Percentiles rank a stretch among this genome's conserved stretches.
phyloP scores from a whole-genome alignment of 1,140 invertebrate species.

The Hyles vespertilio region DNA sequence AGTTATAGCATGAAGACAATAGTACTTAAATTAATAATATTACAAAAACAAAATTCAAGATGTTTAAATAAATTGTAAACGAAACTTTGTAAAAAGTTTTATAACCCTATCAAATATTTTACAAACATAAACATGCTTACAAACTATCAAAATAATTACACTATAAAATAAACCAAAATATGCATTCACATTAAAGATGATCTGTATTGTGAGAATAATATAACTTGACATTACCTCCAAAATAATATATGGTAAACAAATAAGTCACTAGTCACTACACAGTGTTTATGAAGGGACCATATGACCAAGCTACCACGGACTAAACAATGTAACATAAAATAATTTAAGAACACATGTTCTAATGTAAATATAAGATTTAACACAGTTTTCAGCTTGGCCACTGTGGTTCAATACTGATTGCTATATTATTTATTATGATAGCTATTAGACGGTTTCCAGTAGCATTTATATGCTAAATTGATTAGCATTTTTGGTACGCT shows the following conservation, averaged over 20 bases:
- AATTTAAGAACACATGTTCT: slow-evolving; percentile 51
- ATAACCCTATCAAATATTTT: too few relatives aligned
- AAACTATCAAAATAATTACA: too few relatives aligned
- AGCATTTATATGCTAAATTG: slow-evolving; percentile 14
- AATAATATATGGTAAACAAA: too few relatives aligned
- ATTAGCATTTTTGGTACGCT: slow-evolving; percentile 10
- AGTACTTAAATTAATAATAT: not conserved
- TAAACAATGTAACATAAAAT: slow-evolving; percentile 27
- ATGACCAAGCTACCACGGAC: slow-evolving; percentile 25
- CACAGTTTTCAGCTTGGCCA: slow-evolving; percentile 31
- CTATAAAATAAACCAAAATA: too few relatives aligned
- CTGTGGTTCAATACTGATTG: slow-evolving; percentile 7
- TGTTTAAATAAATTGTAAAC: too few relatives aligned
- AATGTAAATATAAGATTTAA: slow-evolving; percentile 41
- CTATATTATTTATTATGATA: slow-evolving; percentile 28
- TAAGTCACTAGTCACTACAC: too few relatives aligned
- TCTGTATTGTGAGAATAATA: too few relatives aligned
- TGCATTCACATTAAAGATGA: too few relatives aligned
- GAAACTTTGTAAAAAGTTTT: too few relatives aligned
- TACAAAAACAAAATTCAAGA: too few relatives aligned
- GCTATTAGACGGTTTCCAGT: slow-evolving; percentile 20
- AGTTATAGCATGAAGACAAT: not conserved
- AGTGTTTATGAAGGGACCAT: slow-evolving; percentile 40
- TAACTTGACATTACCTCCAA: too few relatives aligned
- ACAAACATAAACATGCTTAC: too few relatives aligned